Evolutionary conservation across 2,113 vertebrate species (phyloP), one percentile per base, ranked within the genome.

Genomic region (Petroica traversi): DNA sequence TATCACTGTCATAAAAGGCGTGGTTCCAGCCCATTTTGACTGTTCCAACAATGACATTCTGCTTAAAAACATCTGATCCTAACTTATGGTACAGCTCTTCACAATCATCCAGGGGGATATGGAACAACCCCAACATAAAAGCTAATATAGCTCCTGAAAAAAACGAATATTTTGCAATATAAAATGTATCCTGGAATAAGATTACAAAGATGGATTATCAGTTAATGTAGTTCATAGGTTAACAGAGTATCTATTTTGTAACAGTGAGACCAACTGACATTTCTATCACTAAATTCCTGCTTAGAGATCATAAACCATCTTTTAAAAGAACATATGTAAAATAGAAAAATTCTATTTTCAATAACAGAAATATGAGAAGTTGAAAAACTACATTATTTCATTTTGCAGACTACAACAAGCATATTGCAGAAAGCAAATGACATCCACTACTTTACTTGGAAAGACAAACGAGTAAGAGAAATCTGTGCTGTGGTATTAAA

Each of bases 21-120:
- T 99, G 99, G 96, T 96, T 99, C 99, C 99, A 99, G 89, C 99
- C 99, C 99, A 99, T 99, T 98, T 99, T 99, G 92, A 99, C 98
- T 5, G 99, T 99, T 87, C 99, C 99, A 67, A 99, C 98, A 85
- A 99, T 99, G 87, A 99, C 98, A 48, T 99, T 99, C 97, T 99
- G 99, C 95, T 99, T 99, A 97, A 99, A 99, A 68, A 99, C 98
- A 78, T 99, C 99, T 20, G 98, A 98, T 94, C 99, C 99, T 95
- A 99, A 93, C 91, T 99, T 99, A 88, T 97, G 98, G 97, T 99
- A 99, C 28, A 99, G 96, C 52, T 99, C 99, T 76, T 99, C 99
- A 92, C 99, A 99, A 78, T 99, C 99, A 77, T 98, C 98, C 97
- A 99, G 95, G 2, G 99, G 98, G 82, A 99, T 98, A 82, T 99